Conservation (phyloP, 2,113 vertebrate genomes). For the Stomatorhinus ivindoensis region DNA sequence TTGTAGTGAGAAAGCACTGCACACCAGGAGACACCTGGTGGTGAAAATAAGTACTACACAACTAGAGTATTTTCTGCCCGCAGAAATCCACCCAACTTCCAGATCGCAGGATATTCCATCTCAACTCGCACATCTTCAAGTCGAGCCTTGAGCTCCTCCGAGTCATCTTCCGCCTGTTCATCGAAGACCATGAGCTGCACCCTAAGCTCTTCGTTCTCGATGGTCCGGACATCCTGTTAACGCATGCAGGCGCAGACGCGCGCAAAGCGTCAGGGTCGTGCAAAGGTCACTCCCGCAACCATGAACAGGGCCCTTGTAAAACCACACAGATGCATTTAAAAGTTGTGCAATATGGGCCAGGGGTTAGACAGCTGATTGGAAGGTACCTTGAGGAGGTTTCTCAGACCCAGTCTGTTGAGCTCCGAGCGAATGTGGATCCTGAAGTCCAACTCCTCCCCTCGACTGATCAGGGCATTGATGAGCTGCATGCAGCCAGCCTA, state of each 20-base stretch:
- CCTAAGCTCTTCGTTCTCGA: constrained; percentile 81
- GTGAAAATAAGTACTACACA: constrained; percentile 35
- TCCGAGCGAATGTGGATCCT: constrained; percentile 83
- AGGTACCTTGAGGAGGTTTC: constrained; percentile 64
- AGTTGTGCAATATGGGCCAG: background rate
- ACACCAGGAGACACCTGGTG: constrained; percentile 54
- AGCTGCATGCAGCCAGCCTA: constrained; percentile 79
- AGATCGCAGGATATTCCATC: constrained; percentile 84
- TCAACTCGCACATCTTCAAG: constrained; percentile 81
- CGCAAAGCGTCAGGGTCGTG: constrained; percentile 20
- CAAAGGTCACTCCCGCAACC: background rate
- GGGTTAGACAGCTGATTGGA: background rate
- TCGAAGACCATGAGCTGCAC: constrained; percentile 80
- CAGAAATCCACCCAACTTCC: background rate
- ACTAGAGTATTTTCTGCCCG: background rate
- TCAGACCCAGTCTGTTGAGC: constrained; percentile 70
- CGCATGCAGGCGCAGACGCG: constrained; percentile 3
- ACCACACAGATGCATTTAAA: background rate
- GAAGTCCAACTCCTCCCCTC: constrained; percentile 79
- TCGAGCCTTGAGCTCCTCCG: constrained; percentile 71
- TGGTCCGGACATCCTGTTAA: constrained; percentile 66
- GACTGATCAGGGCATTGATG: constrained; percentile 77
- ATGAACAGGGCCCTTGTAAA: background rate
- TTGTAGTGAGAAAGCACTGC: background rate
- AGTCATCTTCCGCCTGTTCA: constrained; percentile 81